Percentiles rank a stretch among this genome's conserved stretches.
Evolutionary conservation across 2,888 invertebrate genomes (phyloP).

Genomic region (Dione juno): DNA sequence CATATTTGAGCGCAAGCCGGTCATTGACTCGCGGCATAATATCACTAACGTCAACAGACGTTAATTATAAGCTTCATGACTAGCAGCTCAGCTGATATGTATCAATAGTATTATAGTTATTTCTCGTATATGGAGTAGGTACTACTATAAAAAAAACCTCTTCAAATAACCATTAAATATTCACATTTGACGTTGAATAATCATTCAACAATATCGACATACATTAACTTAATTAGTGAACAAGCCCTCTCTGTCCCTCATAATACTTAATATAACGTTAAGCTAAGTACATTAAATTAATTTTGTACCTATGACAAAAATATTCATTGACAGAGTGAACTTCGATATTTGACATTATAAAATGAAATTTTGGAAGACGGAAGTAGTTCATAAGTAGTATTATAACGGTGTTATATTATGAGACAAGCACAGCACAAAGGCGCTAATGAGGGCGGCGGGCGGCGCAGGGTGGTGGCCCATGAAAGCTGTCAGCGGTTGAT

Average conservation of each 20-base stretch:
- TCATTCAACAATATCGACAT: conserved; percentile 15
- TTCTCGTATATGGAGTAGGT: conserved; percentile 16
- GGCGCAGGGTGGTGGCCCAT: conserved; percentile 63
- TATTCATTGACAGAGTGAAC: not conserved
- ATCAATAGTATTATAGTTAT: not conserved
- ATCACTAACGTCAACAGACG: conserved; percentile 16
- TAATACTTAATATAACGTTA: not conserved
- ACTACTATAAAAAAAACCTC: not conserved
- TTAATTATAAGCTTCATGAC: not conserved
- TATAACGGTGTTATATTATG: conserved; percentile 75
- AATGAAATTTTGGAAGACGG: conserved; percentile 38
- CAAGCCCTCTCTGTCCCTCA: not conserved
- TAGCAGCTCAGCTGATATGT: too few species aligned
- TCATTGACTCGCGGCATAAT: conserved; percentile 48
- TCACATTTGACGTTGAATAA: not conserved
- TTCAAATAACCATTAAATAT: not conserved
- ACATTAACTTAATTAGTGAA: conserved; percentile 34
- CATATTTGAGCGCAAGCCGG: conserved; percentile 42
- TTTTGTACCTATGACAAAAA: conserved; percentile 13
- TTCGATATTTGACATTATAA: conserved; percentile 12
- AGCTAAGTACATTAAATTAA: conserved; percentile 9
- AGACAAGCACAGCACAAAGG: conserved; percentile 82
- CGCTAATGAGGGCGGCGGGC: conserved; percentile 78
- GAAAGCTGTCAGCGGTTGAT: conserved; percentile 84
- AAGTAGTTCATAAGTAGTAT: conserved; percentile 44